Percentiles rank a stretch among this genome's conserved stretches.
Conservation (phyloP, 2,797 vertebrate species). For the Manis javanica region DNA sequence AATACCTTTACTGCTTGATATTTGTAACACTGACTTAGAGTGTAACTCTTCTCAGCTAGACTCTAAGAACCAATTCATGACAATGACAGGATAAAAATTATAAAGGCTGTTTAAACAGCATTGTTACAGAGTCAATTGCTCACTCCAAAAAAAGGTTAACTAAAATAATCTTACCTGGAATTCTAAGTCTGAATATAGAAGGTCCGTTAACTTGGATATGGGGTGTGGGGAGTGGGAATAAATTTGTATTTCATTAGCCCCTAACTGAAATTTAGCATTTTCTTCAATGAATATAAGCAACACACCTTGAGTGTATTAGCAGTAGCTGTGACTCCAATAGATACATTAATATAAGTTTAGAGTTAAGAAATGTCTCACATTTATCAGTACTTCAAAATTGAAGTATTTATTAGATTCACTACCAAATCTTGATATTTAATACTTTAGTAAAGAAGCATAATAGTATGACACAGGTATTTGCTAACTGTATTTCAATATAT, state of each 20-base stretch:
- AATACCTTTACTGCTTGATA: background rate
- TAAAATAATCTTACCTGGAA: background rate
- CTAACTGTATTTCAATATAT: background rate
- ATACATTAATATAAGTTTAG: background rate
- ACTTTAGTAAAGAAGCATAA: background rate
- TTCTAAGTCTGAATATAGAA: background rate
- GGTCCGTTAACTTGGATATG: background rate
- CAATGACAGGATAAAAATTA: background rate
- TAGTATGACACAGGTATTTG: background rate
- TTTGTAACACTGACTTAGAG: background rate
- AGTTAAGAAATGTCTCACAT: background rate
- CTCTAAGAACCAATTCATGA: background rate
- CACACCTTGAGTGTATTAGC: background rate
- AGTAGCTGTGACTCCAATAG: background rate
- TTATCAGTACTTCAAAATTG: background rate
- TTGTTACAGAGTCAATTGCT: background rate
- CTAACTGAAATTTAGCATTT: background rate
- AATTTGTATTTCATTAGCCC: background rate
- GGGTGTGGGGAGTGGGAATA: background rate
- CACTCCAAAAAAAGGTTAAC: background rate
- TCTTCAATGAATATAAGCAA: background rate
- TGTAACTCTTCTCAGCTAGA: background rate
- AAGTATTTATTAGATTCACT: background rate
- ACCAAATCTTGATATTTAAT: background rate
- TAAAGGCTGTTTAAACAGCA: background rate